Conservation (phyloP, 2,113 vertebrate genomes). For the Oplegnathus fasciatus region DNA sequence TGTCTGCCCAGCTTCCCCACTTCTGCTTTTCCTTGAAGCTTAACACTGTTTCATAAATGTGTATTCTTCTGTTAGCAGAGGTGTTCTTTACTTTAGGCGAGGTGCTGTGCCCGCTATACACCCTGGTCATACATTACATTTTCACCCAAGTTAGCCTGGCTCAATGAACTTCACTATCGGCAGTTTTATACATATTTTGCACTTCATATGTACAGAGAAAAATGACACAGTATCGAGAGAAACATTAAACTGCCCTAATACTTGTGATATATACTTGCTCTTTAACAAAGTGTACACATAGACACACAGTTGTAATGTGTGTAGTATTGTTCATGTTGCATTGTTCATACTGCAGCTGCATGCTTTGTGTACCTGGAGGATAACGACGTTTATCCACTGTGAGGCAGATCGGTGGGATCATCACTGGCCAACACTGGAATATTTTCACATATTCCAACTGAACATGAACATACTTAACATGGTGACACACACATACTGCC, state of each 20-base stretch:
- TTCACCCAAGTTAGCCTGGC: not conserved
- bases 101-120: not conserved
- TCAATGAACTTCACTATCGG: not conserved
- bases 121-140: not conserved
- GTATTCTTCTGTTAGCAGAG: not conserved
- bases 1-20: not conserved
- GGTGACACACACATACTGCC: not conserved
- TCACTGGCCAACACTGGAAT: not conserved
- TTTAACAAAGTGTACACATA: not conserved
- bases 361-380: not conserved
- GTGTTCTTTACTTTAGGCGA: not conserved
- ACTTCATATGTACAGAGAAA: not conserved
- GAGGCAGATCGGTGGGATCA: not conserved
- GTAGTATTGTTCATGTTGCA: not conserved
- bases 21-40: no score
- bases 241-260: not conserved
- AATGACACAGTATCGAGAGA: not conserved
- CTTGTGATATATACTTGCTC: conserved; percentile 7
- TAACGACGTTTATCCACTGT: not conserved
- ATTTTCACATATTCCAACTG: not conserved
- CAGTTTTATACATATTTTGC: not conserved
- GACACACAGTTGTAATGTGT: not conserved
- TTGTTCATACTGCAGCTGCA: not conserved
- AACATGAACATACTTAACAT: not conserved
- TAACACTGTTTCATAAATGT: not conserved